These are phyloP conservation scores for Spodoptera exigua DNA, from an alignment of 2,888 invertebrate species.

Conservation along the genomic window DNA sequence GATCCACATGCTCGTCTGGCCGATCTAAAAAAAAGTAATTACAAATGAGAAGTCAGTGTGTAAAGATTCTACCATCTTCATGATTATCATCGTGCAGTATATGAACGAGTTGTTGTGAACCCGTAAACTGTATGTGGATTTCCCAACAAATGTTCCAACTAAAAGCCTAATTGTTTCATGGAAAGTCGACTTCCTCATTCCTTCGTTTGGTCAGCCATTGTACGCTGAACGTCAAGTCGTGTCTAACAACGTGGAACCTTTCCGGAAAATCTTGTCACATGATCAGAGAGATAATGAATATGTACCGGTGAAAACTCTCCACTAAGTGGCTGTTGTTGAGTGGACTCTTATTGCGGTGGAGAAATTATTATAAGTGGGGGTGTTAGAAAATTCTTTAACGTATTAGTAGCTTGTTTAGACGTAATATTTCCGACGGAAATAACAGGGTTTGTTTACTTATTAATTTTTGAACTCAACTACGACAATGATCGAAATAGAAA, in stretches of 20 bases:
- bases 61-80: too few species aligned
- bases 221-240: constrained; percentile 37
- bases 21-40: too few species aligned
- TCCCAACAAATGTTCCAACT: constrained; percentile 16
- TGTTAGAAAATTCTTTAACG: background rate
- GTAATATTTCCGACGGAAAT: too few species aligned
- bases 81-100: too few species aligned
- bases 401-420: background rate
- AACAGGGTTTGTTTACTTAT: too few species aligned
- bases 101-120: too few species aligned
- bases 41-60: too few species aligned
- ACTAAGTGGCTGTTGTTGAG: constrained; percentile 6
- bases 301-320: constrained; percentile 16
- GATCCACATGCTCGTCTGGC: too few species aligned
- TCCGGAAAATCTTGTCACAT: constrained; percentile 53
- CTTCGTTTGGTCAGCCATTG: constrained; percentile 56
- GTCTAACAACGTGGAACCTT: constrained; percentile 48
- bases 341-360: background rate
- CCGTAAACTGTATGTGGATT: too few species aligned
- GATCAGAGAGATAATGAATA: constrained; percentile 45
- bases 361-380: background rate
- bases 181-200: constrained; percentile 49
- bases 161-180: constrained; percentile 21
- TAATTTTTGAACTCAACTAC: too few species aligned
- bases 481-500: background rate